phyloP scores from a whole-genome alignment of 1,140 invertebrate genomes.

The Leptopilina clavipes region DNA sequence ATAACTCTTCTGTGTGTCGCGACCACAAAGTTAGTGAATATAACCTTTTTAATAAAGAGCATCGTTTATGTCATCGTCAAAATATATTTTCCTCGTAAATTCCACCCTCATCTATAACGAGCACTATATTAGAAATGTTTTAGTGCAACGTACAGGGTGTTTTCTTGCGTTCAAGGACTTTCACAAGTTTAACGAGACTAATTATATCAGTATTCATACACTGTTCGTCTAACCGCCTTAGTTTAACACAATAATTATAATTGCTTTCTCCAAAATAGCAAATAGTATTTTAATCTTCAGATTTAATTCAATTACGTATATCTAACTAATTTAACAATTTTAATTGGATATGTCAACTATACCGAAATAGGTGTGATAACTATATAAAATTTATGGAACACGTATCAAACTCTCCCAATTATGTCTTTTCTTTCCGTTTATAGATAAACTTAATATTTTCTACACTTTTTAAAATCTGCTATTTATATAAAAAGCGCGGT shows the following conservation, averaged over 20 bases:
- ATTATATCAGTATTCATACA: constrained; percentile 14
- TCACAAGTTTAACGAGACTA: background rate
- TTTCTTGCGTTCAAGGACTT: constrained; percentile 4
- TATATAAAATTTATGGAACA: no score
- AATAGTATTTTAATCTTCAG: background rate
- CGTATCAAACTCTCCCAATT: no score
- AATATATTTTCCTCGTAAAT: constrained; percentile 19
- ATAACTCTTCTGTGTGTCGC: background rate
- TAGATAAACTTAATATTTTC: no score
- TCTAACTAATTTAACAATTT: background rate
- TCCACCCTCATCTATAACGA: constrained; percentile 23
- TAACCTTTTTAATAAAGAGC: constrained; percentile 22
- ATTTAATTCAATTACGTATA: background rate
- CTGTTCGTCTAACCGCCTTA: background rate
- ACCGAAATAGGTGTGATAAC: no score
- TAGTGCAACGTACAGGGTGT: background rate
- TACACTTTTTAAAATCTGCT: no score
- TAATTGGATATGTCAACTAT: background rate
- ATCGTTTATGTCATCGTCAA: constrained; percentile 25
- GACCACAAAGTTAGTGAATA: constrained; percentile 12
- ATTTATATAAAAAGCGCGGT: no score
- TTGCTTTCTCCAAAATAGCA: background rate
- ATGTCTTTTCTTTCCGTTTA: no score
- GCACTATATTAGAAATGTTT: constrained; percentile 1
- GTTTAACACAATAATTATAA: background rate